phyloP scores from a whole-genome alignment of 2,113 vertebrate genomes.

The Lepus americanus region DNA sequence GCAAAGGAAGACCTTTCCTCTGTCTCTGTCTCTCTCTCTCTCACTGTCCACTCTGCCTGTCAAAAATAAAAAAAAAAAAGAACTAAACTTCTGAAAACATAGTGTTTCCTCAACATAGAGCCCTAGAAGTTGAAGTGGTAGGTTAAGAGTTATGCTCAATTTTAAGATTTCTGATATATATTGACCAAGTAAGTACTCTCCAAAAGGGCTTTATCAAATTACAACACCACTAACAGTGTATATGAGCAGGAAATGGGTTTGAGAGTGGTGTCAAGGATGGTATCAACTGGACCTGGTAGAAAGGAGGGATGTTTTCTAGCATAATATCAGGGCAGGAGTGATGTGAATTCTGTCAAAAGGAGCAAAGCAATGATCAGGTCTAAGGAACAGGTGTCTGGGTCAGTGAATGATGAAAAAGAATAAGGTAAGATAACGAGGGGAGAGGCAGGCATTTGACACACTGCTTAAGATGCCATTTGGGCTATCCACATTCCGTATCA shows the following conservation, averaged over 20 bases:
- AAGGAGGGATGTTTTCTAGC: background rate
- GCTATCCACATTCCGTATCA: too few species aligned
- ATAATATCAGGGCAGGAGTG: constrained; percentile 8
- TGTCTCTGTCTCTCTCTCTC: too few species aligned
- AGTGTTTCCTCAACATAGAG: constrained; percentile 34
- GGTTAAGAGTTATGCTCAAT: constrained; percentile 9
- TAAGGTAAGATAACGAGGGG: background rate
- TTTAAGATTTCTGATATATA: constrained; percentile 49
- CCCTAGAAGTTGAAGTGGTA: constrained; percentile 46
- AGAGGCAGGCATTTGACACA: background rate
- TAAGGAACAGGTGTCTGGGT: constrained; percentile 15
- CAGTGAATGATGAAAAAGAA: background rate
- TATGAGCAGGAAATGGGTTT: constrained; percentile 34
- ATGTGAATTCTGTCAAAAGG: constrained; percentile 30
- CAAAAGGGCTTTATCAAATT: constrained; percentile 47
- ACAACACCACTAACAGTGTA: background rate
- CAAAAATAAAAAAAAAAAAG: too few species aligned
- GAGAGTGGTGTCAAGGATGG: constrained; percentile 43
- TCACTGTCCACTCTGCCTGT: too few species aligned
- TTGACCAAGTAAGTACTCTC: constrained; percentile 44
- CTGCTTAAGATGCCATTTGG: too few species aligned
- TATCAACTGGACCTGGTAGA: background rate
- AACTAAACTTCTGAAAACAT: constrained; percentile 39
- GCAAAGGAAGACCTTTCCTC: too few species aligned
- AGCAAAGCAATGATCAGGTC: background rate